Evolutionary conservation across 1,140 invertebrate genomes (phyloP).

Genomic region (Lepidurus couesii): DNA sequence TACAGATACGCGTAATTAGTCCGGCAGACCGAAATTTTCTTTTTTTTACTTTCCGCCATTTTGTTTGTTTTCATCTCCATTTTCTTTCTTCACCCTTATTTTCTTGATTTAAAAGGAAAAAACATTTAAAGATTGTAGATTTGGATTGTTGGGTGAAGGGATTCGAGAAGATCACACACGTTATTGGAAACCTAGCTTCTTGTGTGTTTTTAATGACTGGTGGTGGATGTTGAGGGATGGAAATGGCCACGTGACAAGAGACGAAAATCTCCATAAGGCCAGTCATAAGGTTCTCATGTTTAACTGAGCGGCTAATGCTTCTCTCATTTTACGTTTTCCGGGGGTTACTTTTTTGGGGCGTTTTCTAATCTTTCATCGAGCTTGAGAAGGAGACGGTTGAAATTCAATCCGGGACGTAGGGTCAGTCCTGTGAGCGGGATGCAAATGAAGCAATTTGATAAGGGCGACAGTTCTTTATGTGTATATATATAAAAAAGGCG

Average conservation of each 20-base stretch:
- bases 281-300: conserved; percentile 15
- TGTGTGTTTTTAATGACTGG: no score
- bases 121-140: no score
- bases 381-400: neutral
- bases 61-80: neutral
- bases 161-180: no score
- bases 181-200: no score
- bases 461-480: neutral
- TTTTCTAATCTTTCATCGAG: neutral
- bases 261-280: neutral
- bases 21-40: neutral
- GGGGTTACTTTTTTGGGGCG: neutral
- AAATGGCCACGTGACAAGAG: conserved; percentile 1
- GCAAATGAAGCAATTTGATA: conserved; percentile 22
- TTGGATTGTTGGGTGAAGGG: no score
- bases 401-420: neutral
- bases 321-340: neutral
- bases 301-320: conserved; percentile 2
- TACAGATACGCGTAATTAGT: neutral
- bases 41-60: neutral
- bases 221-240: neutral
- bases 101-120: no score
- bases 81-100: no score
- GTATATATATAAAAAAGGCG: neutral
- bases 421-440: neutral